Conservation (phyloP, 2,888 invertebrate species). For the Achlya flavicornis region DNA sequence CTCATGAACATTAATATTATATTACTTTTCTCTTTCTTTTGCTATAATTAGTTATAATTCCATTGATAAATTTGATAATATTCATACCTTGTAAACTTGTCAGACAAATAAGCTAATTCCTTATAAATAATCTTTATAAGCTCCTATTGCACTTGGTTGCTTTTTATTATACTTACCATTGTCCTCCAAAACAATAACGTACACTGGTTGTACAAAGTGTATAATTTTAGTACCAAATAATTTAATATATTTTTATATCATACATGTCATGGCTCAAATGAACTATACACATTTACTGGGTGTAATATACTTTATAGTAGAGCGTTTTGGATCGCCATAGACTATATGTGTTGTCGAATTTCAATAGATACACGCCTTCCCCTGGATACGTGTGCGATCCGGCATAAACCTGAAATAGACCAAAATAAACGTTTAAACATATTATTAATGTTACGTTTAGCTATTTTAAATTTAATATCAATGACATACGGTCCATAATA, state of each 20-base stretch:
- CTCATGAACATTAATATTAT: neutral
- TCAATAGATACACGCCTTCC: constrained; percentile 97
- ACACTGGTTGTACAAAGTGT: constrained; percentile 30
- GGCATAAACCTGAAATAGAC: constrained; percentile 90
- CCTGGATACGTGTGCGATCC: constrained; percentile 98
- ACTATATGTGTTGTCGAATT: constrained; percentile 99
- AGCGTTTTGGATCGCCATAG: constrained; percentile 99
- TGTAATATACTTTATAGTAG: constrained; percentile 99
- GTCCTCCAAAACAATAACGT: constrained; percentile 18
- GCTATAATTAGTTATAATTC: neutral
- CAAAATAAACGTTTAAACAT: constrained; percentile 10
- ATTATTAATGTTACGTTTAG: too few relatives aligned
- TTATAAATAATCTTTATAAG: constrained; percentile 25
- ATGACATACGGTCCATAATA: too few relatives aligned
- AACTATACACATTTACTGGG: constrained; percentile 79
- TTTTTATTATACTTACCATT: neutral
- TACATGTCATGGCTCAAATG: constrained; percentile 54
- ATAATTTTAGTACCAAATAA: constrained; percentile 8
- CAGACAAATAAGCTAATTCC: constrained; percentile 11
- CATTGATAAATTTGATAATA: constrained; percentile 8
- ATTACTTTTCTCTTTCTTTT: neutral
- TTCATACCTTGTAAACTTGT: constrained; percentile 1
- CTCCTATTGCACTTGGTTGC: constrained; percentile 37
- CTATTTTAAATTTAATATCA: too few relatives aligned
- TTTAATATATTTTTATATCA: constrained; percentile 11